Percentiles rank a stretch among this genome's conserved stretches.
These are phyloP conservation scores for Theodoxus fluviatilis DNA, from an alignment of 2,888 invertebrate genomes.

Conservation along the genomic window DNA sequence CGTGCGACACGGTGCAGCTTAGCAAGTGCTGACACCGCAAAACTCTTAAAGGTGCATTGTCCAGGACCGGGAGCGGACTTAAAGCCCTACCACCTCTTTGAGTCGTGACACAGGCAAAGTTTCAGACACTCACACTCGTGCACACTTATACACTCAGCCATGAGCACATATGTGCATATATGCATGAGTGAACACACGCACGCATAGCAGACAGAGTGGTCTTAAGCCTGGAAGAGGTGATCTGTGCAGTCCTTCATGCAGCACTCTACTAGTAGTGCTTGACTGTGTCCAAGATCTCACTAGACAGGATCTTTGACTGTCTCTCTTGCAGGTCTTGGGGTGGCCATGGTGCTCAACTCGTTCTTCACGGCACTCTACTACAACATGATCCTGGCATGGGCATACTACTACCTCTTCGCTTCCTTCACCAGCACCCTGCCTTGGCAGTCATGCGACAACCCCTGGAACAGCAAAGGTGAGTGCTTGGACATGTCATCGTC, in stretches of 20 bases:
- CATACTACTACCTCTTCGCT: conserved; percentile 58
- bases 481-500: conserved; percentile 25
- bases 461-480: conserved; percentile 54
- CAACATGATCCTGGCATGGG: conserved; percentile 61
- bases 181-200: too few relatives aligned
- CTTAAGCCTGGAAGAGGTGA: too few relatives aligned
- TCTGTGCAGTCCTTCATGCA: too few relatives aligned
- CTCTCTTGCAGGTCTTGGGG: conserved; percentile 49
- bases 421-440: conserved; percentile 56
- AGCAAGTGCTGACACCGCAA: too few relatives aligned
- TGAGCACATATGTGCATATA: neutral
- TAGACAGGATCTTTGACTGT: neutral
- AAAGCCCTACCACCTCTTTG: too few relatives aligned
- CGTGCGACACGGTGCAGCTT: too few relatives aligned
- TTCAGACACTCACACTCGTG: neutral
- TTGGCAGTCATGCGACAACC: conserved; percentile 50
- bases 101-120: too few relatives aligned
- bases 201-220: too few relatives aligned
- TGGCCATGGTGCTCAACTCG: conserved; percentile 58
- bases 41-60: too few relatives aligned
- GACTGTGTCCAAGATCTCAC: neutral
- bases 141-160: too few relatives aligned
- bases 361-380: conserved; percentile 57
- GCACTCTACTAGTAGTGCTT: neutral
- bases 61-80: too few relatives aligned